Evolutionary conservation across 1,140 invertebrate genomes (phyloP).

Genomic region (Linepithema humile): DNA sequence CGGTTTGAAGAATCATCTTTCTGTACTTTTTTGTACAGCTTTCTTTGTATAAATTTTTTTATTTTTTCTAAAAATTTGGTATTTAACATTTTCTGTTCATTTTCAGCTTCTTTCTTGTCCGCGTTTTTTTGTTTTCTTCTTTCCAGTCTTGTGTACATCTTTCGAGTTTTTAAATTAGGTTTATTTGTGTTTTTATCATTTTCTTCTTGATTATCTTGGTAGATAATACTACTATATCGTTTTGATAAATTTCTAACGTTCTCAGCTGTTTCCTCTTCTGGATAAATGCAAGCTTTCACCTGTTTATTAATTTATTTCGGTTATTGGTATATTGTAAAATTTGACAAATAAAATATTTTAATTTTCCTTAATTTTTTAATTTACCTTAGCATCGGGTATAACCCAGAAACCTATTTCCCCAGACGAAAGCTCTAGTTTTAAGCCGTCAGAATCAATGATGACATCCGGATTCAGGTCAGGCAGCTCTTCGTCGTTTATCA

Average conservation of each 20-base stretch:
- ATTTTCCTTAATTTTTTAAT: constrained; percentile 3
- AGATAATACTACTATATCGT: neutral
- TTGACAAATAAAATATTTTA: neutral
- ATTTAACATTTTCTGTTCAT: neutral
- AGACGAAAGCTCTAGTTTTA: constrained; percentile 83
- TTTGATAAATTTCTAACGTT: constrained; percentile 35
- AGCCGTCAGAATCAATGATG: constrained; percentile 79
- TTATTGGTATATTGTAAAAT: neutral
- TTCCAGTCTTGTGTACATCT: neutral
- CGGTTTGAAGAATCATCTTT: neutral
- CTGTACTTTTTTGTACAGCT: neutral
- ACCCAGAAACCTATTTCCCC: constrained; percentile 87
- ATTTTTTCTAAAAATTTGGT: constrained; percentile 17
- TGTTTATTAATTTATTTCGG: constrained; percentile 10
- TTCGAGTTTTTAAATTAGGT: neutral
- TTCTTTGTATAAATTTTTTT: neutral
- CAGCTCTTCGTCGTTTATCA: constrained; percentile 81
- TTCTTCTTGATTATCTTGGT: constrained; percentile 31
- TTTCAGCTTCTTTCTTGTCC: neutral
- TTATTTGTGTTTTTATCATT: neutral
- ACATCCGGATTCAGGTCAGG: constrained; percentile 83
- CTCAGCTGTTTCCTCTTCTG: constrained; percentile 52
- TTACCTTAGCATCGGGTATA: constrained; percentile 84
- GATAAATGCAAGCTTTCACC: constrained; percentile 72
- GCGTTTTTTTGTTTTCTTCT: neutral